Conservation (phyloP, 1,140 invertebrate genomes). For the Drosophila rufa region DNA sequence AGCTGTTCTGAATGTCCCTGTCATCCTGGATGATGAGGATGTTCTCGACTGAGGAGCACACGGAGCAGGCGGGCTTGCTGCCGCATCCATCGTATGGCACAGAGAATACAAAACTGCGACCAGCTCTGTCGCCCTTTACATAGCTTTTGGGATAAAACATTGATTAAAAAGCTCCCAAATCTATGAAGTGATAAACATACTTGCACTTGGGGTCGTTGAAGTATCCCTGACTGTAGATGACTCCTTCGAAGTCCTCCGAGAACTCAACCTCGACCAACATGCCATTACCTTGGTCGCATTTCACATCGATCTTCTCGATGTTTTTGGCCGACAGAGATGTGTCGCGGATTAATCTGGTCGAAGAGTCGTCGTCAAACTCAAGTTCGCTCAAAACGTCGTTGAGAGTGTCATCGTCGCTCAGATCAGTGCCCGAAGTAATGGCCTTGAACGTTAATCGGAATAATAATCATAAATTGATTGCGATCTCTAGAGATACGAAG, state of each 20-base stretch:
- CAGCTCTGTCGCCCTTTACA: conserved; percentile 87
- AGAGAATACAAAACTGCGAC: conserved; percentile 86
- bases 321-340: conserved; percentile 69
- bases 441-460: conserved; percentile 52
- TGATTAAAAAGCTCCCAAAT: background rate
- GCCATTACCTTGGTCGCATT: conserved; percentile 87
- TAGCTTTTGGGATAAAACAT: conserved; percentile 85
- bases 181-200: conserved; percentile 74
- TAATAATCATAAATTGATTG: conserved; percentile 22
- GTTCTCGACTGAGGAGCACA: conserved; percentile 88
- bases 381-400: conserved; percentile 51
- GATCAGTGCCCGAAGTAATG: conserved; percentile 52
- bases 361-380: conserved; percentile 44
- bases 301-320: conserved; percentile 88
- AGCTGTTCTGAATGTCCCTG: conserved; percentile 88
- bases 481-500: conserved; percentile 10
- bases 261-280: conserved; percentile 89
- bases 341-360: conserved; percentile 52
- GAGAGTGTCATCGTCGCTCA: conserved; percentile 42
- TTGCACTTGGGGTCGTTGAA: conserved; percentile 89
- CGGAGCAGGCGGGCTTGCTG: conserved; percentile 87
- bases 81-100: conserved; percentile 89
- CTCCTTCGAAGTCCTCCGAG: conserved; percentile 88
- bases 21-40: conserved; percentile 89
- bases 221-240: conserved; percentile 91